Base-by-base conservation (phyloP, 2,113 vertebrate genomes). In the Gopherus flavomarginatus region DNA sequence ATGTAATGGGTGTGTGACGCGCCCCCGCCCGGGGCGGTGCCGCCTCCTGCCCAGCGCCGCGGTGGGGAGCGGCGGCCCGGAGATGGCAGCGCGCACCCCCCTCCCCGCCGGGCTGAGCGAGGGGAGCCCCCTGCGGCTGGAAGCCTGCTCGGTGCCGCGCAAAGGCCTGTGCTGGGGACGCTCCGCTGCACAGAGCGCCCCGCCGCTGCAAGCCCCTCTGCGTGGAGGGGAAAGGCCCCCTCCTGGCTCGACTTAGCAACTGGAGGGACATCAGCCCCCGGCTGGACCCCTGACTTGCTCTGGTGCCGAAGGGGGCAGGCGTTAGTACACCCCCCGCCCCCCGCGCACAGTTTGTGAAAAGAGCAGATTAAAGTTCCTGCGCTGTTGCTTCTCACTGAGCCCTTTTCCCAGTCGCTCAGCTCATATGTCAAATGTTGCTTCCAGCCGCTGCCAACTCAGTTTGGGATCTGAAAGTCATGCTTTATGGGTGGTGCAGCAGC, bases 361-460 rank as follows among this genome's bases (percentile, higher is more conserved):
- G 3, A 69, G 62, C 16, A n/a, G 62, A 16, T 16, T n/a, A 35
- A n/a, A n/a, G 35, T n/a, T 69, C 62, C 8, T 19, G 31, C 16
- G 35, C 14, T 35, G 62, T 69, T 14, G 27, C 5, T 62, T 62
- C 12, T 62, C 57, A 14, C 57, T 14, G 12, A 62, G 13, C 5
- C 57, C 27, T 29, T 16, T 8, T 19, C 27, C 17, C n/a, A 82
- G 26, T 17, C 52, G 87, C 59, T 44, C 52, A 19, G 83, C 4
- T 69, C n/a, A 69, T 7, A 16, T 69, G 16, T 65, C 2, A 44
- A 0, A 54, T 53, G 86, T 38, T 21, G 8, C 12, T 0, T 85
- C 89, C 94, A 95, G 95, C 95, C 27, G 19, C 52, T 12, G 87
- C 88, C 95, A 85, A 52, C 96, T 69, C 95, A 81, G 94, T 94